Evolutionary conservation across 2,113 vertebrate genomes (phyloP).

Genomic region (Hyaena hyaena): DNA sequence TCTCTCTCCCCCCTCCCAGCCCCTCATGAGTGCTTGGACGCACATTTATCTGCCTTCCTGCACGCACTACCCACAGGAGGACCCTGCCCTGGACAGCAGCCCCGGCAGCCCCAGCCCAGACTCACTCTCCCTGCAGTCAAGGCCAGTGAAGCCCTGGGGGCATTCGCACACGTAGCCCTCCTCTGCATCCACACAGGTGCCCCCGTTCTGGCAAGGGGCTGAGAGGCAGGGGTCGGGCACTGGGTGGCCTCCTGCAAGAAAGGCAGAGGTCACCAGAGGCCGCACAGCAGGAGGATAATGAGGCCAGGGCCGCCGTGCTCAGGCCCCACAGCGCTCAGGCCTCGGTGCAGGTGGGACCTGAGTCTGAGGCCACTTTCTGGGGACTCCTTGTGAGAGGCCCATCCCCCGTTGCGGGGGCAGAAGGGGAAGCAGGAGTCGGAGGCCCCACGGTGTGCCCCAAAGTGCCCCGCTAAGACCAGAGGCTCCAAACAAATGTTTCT

Average conservation of each 20-base stretch:
- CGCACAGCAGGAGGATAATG: rapidly evolving
- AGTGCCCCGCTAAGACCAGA: background rate
- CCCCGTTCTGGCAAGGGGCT: constrained; percentile 85
- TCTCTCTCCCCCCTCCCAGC: background rate
- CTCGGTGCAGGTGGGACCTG: background rate
- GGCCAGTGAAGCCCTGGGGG: constrained; percentile 89
- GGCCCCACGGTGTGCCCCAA: background rate
- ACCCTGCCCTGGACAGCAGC: background rate
- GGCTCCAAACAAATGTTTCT: background rate
- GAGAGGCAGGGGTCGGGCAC: constrained; percentile 78
- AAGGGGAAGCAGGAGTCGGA: background rate
- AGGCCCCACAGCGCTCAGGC: background rate
- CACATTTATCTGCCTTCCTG: too few relatives aligned
- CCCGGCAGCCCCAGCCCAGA: constrained; percentile 17
- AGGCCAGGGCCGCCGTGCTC: too few relatives aligned
- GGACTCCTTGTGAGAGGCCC: background rate
- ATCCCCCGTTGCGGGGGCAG: background rate
- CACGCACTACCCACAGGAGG: rapidly evolving
- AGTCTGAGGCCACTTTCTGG: background rate
- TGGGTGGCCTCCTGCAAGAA: constrained; percentile 75
- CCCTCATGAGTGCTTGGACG: rapidly evolving
- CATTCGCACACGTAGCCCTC: constrained; percentile 92
- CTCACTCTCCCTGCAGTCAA: constrained; percentile 91
- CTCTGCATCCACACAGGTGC: constrained; percentile 85
- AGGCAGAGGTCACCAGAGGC: background rate